Conservation (phyloP, 30 jellyfish, hydroid and myxozoan genomes). For the Hydra vulgaris region DNA sequence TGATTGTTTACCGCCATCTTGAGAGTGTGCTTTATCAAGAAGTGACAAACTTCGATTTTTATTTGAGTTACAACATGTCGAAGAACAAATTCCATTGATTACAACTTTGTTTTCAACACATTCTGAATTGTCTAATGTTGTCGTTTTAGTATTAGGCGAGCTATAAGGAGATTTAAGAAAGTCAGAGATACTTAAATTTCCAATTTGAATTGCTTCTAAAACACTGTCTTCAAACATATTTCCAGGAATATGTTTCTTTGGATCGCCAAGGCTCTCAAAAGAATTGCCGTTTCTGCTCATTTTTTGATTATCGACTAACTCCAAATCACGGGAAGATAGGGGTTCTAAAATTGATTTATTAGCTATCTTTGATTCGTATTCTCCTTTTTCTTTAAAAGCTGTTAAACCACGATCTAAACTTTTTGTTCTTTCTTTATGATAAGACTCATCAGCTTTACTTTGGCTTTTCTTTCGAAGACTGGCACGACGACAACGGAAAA, state of each 20-base stretch:
- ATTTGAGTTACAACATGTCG: constrained; percentile 8
- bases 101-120: neutral
- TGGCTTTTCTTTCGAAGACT: constrained; percentile 22
- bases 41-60: constrained; percentile 6
- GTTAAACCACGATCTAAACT: constrained; percentile 9
- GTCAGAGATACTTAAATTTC: constrained; percentile 67
- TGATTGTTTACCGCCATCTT: neutral
- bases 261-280: constrained; percentile 11
- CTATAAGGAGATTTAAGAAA: constrained; percentile 68
- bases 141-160: constrained; percentile 16
- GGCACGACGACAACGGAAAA: constrained; percentile 21
- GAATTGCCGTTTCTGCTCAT: constrained; percentile 9
- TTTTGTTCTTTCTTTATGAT: neutral
- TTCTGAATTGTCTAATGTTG: neutral
- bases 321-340: neutral
- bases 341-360: neutral
- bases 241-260: constrained; percentile 24
- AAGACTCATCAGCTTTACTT: neutral
- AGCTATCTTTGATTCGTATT: neutral
- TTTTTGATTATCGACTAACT: constrained; percentile 1
- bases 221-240: constrained; percentile 72
- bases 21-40: constrained; percentile 32
- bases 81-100: neutral
- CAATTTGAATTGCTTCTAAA: constrained; percentile 74
- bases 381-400: constrained; percentile 5